Percentiles rank a stretch among this genome's conserved stretches.
Evolutionary conservation across 2,113 vertebrate genomes (phyloP).

Genomic region (Ellobius talpinus): DNA sequence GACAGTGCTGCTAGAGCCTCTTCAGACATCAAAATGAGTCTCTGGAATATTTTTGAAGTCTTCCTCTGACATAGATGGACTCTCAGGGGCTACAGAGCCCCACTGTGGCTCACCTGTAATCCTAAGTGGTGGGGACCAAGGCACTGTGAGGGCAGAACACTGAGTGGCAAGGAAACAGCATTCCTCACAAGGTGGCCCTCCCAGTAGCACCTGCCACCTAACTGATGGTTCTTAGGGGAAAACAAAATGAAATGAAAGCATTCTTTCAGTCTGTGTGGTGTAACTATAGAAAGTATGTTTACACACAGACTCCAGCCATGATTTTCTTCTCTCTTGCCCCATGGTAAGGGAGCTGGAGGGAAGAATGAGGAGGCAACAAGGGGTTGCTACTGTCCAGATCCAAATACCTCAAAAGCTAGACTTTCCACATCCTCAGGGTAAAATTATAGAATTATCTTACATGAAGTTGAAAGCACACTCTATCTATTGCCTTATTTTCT

Average conservation of each 20-base stretch:
- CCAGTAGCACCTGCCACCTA: background rate
- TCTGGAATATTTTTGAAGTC: background rate
- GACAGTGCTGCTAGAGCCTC: background rate
- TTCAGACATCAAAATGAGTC: background rate
- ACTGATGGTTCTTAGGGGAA: background rate
- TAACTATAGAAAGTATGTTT: background rate
- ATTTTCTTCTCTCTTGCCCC: background rate
- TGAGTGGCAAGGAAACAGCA: background rate
- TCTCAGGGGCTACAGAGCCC: background rate
- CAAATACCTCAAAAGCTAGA: background rate
- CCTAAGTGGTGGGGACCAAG: background rate
- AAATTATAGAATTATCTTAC: background rate
- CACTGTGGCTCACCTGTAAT: background rate
- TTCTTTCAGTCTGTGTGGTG: background rate
- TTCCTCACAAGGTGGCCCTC: background rate
- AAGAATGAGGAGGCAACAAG: background rate
- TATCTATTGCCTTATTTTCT: background rate
- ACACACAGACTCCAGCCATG: background rate
- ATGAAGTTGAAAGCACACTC: background rate
- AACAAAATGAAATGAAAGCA: background rate
- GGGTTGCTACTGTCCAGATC: background rate
- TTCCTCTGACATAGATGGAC: background rate
- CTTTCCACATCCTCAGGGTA: rapidly evolving
- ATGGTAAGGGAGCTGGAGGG: conserved; percentile 10
- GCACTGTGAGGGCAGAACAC: background rate